Evolutionary conservation across 2,888 invertebrate genomes (phyloP).

Genomic region (Stenoptilia bipunctidactyla): DNA sequence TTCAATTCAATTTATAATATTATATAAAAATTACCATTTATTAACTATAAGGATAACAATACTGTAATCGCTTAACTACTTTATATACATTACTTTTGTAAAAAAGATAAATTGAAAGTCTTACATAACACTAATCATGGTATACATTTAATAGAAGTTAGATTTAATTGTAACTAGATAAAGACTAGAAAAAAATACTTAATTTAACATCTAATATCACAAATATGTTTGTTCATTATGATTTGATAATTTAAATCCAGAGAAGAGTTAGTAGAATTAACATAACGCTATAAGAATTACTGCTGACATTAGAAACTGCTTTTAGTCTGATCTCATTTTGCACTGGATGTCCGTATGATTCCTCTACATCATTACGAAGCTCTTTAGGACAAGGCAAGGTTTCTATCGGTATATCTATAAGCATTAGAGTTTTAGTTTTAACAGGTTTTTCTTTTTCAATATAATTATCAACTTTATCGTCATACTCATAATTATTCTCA

Average conservation of each 20-base stretch:
- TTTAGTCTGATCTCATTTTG: constrained; percentile 62
- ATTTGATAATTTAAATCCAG: constrained; percentile 9
- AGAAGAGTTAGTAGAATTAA: constrained; percentile 20
- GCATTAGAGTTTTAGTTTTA: constrained; percentile 38
- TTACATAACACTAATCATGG: too few relatives aligned
- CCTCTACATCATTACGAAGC: constrained; percentile 50
- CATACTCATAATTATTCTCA: constrained; percentile 48
- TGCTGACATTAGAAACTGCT: constrained; percentile 41
- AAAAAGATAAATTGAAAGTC: too few relatives aligned
- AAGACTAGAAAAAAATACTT: constrained; percentile 5
- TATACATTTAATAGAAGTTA: not conserved
- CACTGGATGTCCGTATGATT: constrained; percentile 54
- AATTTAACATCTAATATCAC: constrained; percentile 19
- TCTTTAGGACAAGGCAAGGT: constrained; percentile 61
- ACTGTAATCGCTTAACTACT: too few relatives aligned
- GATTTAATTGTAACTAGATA: constrained; percentile 2
- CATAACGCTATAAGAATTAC: constrained; percentile 29
- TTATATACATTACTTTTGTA: too few relatives aligned
- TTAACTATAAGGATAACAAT: too few relatives aligned
- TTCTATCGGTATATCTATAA: constrained; percentile 50
- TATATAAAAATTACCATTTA: too few relatives aligned
- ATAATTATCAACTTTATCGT: constrained; percentile 49
- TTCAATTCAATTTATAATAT: too few relatives aligned
- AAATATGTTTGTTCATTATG: constrained; percentile 17
- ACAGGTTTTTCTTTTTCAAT: constrained; percentile 32